Conservation (phyloP, 2,888 invertebrate genomes). For the Quadroppia sp. region DNA sequence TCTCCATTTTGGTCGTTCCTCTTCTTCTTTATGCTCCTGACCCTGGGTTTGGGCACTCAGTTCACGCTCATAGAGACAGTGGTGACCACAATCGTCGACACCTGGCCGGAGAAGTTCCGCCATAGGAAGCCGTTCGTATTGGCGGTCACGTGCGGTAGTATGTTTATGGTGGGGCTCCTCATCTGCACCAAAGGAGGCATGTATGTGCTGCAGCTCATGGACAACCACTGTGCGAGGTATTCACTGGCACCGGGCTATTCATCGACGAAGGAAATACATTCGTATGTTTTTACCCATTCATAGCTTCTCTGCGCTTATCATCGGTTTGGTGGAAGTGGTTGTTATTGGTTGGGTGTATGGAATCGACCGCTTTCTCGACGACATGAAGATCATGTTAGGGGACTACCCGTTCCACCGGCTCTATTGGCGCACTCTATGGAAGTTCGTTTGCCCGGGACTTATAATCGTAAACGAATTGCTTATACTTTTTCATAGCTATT, state of each 20-base stretch:
- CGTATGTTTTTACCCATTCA: too few species aligned
- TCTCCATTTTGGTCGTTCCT: slow-evolving; percentile 75
- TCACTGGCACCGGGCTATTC: too few species aligned
- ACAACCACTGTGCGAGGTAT: slow-evolving; percentile 73
- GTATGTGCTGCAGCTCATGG: slow-evolving; percentile 67
- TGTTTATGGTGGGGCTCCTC: slow-evolving; percentile 67
- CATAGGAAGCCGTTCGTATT: slow-evolving; percentile 56
- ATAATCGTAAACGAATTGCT: slow-evolving; percentile 61
- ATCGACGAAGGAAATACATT: too few species aligned
- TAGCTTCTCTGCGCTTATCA: slow-evolving; percentile 66
- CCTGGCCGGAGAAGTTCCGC: slow-evolving; percentile 54
- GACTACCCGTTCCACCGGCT: slow-evolving; percentile 59
- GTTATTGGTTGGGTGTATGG: slow-evolving; percentile 67
- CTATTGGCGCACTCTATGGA: slow-evolving; percentile 72
- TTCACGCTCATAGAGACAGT: slow-evolving; percentile 57
- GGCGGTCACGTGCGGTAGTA: slow-evolving; percentile 62
- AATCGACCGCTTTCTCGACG: slow-evolving; percentile 56
- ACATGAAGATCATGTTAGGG: slow-evolving; percentile 60
- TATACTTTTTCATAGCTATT: too few species aligned
- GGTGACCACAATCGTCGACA: slow-evolving; percentile 57
- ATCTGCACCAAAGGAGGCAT: slow-evolving; percentile 70
- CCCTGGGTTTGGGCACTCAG: slow-evolving; percentile 63
- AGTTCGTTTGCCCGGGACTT: slow-evolving; percentile 65
- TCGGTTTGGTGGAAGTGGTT: slow-evolving; percentile 65
- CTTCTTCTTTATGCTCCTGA: slow-evolving; percentile 73